Evolutionary conservation across 2,888 invertebrate species (phyloP), one percentile per base, ranked within the genome.

Genomic region (Chaetoderma sp.): DNA sequence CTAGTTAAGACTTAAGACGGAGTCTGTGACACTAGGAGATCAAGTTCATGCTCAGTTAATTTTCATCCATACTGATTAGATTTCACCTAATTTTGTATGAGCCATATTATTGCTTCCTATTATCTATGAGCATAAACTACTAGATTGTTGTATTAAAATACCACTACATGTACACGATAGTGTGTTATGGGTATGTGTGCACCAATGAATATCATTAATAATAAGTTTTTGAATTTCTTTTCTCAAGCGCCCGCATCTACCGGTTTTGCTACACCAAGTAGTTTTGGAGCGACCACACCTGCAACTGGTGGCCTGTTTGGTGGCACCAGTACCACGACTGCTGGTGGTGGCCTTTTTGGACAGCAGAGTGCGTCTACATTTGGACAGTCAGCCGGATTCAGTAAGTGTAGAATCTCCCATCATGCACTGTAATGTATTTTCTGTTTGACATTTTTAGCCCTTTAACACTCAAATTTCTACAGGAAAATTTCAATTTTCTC

Each of bases 381-480:
- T 68, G 77, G 77, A 10, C 67, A 71, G 28, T 63, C 56, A 52
- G 5, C 65, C 25, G 65, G 72, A 8, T 76, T 76, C 47, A 62
- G 76, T 76, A 49, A 71, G 73, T 68, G 27, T 13, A 4, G 6
- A n/a, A 44, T n/a, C n/a, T n/a, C n/a, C n/a, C n/a, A n/a, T 54
- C 23, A 13, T 47, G n/a, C 13, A 10, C 13, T 10, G 18, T 16
- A 13, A 47, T 47, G 49, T 47, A n/a, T n/a, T n/a, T n/a, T n/a
- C n/a, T n/a, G n/a, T n/a, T n/a, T n/a, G n/a, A n/a, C n/a, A n/a
- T n/a, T n/a, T n/a, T n/a, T n/a, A n/a, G n/a, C n/a, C n/a, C n/a
- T n/a, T n/a, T n/a, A n/a, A n/a, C n/a, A n/a, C n/a, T n/a, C n/a
- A n/a, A n/a, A n/a, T n/a, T n/a, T n/a, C n/a, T n/a, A n/a, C n/a